Conservation (phyloP, 2,797 vertebrate genomes). For the Muscicapa comitata region DNA sequence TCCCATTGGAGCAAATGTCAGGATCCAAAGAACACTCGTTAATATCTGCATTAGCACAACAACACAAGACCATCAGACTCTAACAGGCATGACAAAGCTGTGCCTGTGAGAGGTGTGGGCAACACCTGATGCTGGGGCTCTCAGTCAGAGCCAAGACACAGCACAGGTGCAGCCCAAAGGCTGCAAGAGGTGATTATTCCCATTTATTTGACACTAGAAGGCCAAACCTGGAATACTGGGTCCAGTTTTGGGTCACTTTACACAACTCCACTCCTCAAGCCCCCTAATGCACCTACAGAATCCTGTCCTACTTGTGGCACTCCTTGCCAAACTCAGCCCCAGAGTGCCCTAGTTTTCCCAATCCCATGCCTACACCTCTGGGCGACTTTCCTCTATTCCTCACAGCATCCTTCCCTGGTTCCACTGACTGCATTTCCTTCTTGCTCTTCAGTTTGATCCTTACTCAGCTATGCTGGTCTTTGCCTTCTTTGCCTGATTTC, state of each 20-base stretch:
- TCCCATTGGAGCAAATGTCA: slow-evolving; percentile 77
- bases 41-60: slow-evolving; percentile 70
- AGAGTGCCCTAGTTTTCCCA: not conserved
- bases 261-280: not conserved
- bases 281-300: not conserved
- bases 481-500: not conserved
- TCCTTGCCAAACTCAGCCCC: not conserved
- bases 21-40: slow-evolving; percentile 80
- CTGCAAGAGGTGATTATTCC: not conserved
- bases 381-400: not conserved
- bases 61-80: not conserved
- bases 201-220: not conserved
- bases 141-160: not conserved
- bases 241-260: not conserved
- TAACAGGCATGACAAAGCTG: not conserved
- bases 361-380: not conserved
- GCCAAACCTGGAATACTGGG: not conserved
- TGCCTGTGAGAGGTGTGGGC: not conserved
- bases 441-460: not conserved
- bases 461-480: not conserved
- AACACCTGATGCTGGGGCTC: not conserved
- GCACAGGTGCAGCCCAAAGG: not conserved
- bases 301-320: too few species aligned
- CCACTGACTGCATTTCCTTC: not conserved
- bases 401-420: not conserved